phyloP scores from a whole-genome alignment of 53 echinoderm and acorn worm genomes.

The Stichopus horrens region DNA sequence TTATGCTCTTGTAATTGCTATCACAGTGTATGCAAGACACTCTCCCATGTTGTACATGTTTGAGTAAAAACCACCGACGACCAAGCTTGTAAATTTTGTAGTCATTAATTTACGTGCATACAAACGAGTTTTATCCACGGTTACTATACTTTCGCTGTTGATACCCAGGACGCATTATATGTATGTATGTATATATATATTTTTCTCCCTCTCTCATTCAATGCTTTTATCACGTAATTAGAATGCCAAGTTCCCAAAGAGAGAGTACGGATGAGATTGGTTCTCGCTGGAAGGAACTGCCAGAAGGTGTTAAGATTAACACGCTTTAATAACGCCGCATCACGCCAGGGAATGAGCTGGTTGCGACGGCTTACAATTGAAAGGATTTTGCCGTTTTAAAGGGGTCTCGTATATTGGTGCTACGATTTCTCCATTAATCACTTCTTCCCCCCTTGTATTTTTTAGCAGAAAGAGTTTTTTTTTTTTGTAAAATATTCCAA shows the following conservation, averaged over 20 bases:
- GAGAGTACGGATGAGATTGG: neutral
- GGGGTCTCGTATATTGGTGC: neutral
- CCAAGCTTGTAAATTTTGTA: neutral
- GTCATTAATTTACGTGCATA: slow-evolving; percentile 1
- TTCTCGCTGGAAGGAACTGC: slow-evolving; percentile 5
- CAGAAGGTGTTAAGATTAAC: slow-evolving; percentile 21
- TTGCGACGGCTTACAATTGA: neutral
- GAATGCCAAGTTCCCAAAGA: slow-evolving; percentile 5
- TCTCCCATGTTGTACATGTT: no score
- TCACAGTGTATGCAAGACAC: neutral
- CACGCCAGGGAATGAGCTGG: slow-evolving; percentile 15
- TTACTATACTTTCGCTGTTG: neutral
- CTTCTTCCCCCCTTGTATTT: no score
- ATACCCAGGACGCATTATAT: slow-evolving; percentile 3
- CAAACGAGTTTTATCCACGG: neutral
- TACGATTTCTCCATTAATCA: no score
- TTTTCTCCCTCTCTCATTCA: neutral
- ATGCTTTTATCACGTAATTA: slow-evolving; percentile 12
- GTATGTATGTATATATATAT: neutral
- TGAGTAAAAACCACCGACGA: no score
- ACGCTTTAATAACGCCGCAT: slow-evolving; percentile 26
- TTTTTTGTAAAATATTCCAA: no score
- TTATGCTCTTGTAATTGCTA: neutral
- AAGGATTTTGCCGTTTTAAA: neutral
- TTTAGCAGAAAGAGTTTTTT: no score